phyloP scores from a whole-genome alignment of 2,797 vertebrate species.

The Macroramphosus scolopax region DNA sequence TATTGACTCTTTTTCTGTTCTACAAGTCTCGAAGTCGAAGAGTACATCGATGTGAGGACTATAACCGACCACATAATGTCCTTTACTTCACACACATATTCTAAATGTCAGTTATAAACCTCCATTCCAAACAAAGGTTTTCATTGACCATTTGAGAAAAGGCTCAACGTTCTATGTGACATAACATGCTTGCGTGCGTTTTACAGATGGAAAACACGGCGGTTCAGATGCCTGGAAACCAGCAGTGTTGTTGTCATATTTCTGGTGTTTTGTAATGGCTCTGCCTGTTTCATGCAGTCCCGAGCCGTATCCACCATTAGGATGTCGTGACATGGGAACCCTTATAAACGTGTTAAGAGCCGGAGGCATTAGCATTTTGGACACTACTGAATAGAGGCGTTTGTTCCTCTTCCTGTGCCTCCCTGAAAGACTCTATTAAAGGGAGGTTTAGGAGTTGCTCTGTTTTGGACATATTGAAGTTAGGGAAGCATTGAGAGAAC shows the following conservation, averaged over 20 bases:
- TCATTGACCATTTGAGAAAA: conserved; percentile 22
- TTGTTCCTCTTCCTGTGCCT: conserved; percentile 84
- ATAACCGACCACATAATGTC: conserved; percentile 23
- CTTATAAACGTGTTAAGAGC: conserved; percentile 84
- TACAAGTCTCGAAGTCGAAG: conserved; percentile 24
- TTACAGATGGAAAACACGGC: conserved; percentile 27
- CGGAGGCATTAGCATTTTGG: conserved; percentile 86
- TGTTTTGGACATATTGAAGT: conserved; percentile 75
- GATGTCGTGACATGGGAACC: conserved; percentile 83
- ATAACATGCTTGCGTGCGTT: conserved; percentile 27
- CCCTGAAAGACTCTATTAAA: conserved; percentile 84
- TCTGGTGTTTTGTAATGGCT: conserved; percentile 54
- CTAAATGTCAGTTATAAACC: conserved; percentile 44
- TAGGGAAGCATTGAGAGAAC: conserved; percentile 57
- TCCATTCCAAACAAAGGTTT: conserved; percentile 23
- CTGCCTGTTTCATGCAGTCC: conserved; percentile 58
- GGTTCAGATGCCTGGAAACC: conserved; percentile 49
- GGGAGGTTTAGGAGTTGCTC: conserved; percentile 78
- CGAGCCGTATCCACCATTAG: conserved; percentile 60
- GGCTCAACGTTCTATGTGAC: conserved; percentile 27
- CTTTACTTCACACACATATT: conserved; percentile 36
- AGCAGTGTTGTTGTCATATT: conserved; percentile 60
- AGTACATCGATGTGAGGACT: conserved; percentile 21
- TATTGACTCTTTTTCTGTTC: conserved; percentile 8
- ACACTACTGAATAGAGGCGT: conserved; percentile 78